Conservation (phyloP, 1,140 invertebrate genomes). For the Spodoptera litura region DNA sequence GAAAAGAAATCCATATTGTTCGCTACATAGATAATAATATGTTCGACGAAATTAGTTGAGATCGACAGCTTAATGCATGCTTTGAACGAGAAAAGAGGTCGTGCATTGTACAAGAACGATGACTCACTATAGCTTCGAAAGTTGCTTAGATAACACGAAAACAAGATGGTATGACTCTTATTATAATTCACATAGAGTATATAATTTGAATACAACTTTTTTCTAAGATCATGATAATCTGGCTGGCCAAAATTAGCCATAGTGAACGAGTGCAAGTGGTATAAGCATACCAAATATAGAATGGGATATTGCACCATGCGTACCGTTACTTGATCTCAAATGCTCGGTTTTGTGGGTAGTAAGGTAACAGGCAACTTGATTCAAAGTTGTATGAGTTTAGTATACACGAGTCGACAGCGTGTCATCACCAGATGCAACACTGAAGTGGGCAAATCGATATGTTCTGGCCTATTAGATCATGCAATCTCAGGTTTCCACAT, state of each 20-base stretch:
- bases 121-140: conserved; percentile 19
- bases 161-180: conserved; percentile 7
- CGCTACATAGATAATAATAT: conserved; percentile 21
- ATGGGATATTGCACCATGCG: conserved; percentile 44
- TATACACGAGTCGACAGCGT: conserved; percentile 3
- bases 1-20: conserved; percentile 13
- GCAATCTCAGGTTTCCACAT: conserved; percentile 1
- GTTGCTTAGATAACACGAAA: conserved; percentile 7
- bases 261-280: conserved; percentile 29
- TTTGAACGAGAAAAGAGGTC: conserved; percentile 20
- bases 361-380: conserved; percentile 6
- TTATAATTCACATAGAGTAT: background rate
- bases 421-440: conserved; percentile 14
- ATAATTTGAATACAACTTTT: conserved; percentile 7
- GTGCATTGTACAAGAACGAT: conserved; percentile 13
- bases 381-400: conserved; percentile 15
- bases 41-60: conserved; percentile 2
- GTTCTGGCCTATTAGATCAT: conserved; percentile 15
- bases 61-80: conserved; percentile 16
- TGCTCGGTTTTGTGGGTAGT: conserved; percentile 5
- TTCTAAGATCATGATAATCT: conserved; percentile 8
- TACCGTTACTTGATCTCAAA: conserved; percentile 39
- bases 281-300: conserved; percentile 34
- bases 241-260: conserved; percentile 16
- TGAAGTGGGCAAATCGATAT: conserved; percentile 12